phyloP scores from a whole-genome alignment of 1,140 invertebrate species.

The Meteorus sp. region DNA sequence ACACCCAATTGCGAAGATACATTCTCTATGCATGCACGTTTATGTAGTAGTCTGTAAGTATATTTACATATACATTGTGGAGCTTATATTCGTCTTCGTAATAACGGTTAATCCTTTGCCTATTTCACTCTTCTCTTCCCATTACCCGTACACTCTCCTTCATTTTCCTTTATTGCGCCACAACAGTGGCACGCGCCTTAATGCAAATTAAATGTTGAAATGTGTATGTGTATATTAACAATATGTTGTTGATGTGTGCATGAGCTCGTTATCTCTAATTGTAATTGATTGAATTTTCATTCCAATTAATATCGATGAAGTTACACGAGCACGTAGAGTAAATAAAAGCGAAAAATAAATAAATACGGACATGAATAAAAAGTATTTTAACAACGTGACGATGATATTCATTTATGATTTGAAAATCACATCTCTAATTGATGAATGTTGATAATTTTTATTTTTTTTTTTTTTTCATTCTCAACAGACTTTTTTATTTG shows the following conservation, averaged over 20 bases:
- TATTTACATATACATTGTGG: conserved; percentile 1
- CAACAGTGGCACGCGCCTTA: conserved; percentile 32
- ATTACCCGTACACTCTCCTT: neutral
- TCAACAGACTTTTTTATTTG: too few species aligned
- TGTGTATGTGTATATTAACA: conserved; percentile 43
- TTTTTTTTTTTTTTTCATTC: too few species aligned
- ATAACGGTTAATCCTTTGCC: conserved; percentile 33
- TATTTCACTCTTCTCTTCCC: neutral
- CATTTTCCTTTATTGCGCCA: neutral
- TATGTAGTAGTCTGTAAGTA: neutral
- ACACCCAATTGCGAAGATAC: conserved; percentile 7
- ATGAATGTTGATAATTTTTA: too few species aligned
- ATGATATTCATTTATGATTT: too few species aligned
- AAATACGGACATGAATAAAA: neutral
- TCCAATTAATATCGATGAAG: too few species aligned
- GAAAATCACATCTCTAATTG: too few species aligned
- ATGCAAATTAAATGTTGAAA: conserved; percentile 49
- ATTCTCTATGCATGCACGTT: conserved; percentile 9
- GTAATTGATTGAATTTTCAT: conserved; percentile 44
- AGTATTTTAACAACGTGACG: neutral
- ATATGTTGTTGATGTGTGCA: conserved; percentile 30
- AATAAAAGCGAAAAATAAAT: too few species aligned
- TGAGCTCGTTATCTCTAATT: conserved; percentile 41
- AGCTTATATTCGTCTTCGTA: conserved; percentile 24
- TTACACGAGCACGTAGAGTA: too few species aligned